These are phyloP conservation scores for Enteromius thamalakanensis DNA, from an alignment of 2,797 vertebrate species.

Conservation along the genomic window DNA sequence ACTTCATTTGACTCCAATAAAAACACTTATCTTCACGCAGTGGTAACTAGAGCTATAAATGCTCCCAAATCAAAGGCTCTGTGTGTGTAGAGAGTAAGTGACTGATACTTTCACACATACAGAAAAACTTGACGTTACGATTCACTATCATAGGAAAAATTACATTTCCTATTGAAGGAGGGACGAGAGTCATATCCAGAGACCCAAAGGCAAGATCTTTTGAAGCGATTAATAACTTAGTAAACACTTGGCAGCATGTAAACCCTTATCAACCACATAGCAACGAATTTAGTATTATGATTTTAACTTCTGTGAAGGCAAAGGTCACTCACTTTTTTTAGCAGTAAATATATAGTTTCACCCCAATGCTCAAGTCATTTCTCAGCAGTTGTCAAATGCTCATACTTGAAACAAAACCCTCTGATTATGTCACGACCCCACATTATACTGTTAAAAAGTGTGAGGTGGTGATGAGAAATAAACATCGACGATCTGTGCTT, in stretches of 20 bases:
- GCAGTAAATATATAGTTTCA: background rate
- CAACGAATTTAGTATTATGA: background rate
- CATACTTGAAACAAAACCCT: background rate
- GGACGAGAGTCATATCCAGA: background rate
- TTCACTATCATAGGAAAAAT: background rate
- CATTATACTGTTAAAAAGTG: background rate
- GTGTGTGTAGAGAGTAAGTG: background rate
- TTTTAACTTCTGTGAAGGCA: background rate
- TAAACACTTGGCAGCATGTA: background rate
- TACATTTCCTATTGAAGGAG: background rate
- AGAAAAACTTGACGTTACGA: background rate
- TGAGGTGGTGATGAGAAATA: conserved; percentile 17
- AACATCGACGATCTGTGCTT: conserved; percentile 42
- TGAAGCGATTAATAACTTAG: background rate
- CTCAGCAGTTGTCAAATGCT: background rate
- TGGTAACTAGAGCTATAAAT: background rate
- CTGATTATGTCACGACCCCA: background rate
- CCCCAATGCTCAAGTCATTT: background rate
- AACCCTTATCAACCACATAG: background rate
- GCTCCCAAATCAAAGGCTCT: conserved; percentile 14
- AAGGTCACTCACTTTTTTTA: background rate
- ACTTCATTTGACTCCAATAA: conserved; percentile 34
- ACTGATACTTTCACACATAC: background rate
- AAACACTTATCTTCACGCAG: background rate
- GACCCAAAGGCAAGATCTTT: background rate